Evolutionary conservation across 2,113 vertebrate species (phyloP), one percentile per base, ranked within the genome.

Genomic region (Dryoscopus gambensis): DNA sequence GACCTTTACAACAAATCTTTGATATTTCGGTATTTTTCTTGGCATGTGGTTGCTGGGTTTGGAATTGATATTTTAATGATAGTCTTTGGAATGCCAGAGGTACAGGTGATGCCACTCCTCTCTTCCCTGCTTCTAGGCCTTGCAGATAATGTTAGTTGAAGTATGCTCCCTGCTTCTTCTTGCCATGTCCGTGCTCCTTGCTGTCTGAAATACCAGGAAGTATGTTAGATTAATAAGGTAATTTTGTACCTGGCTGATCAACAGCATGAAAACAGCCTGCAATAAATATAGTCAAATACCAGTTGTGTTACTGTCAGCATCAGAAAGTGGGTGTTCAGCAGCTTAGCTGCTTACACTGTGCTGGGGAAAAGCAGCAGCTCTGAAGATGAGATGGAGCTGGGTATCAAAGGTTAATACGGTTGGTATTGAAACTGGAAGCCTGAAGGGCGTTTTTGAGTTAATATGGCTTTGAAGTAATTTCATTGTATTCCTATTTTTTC

Each of bases 401-500:
- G 35, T 86, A 82, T 89, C 83, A 88, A 71, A 76, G 82, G 77
- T 75, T 79, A 74, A 57, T 84, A 46, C n/a, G 35, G 7, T 28
- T 90, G 46, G 56, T 59, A 17, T 30, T 89, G 84, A 64, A 94
- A 81, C 63, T 84, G 68, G 44, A 93, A 95, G 69, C 69, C 76
- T 44, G 84, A 94, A 93, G 82, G 65, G 31, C 10, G 44, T 28
- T 87, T 90, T 52, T 88, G 24, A 67, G 37, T 93, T 94, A 77
- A 64, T 67, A 65, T 59, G 33, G 44, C 84, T 97, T 94, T 95
- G 80, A 92, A 91, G 67, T 81, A 76, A 70, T 89, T 84, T 93
- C 35, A 60, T 86, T 90, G 65, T 94, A 77, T 90, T 87, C 44
- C 50, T 87, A 8, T 79, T 86, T 92, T 79, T 94, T 59, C 55